These are phyloP conservation scores for Antigone vipio DNA, from an alignment of 2,113 vertebrate genomes.

Conservation along the genomic window DNA sequence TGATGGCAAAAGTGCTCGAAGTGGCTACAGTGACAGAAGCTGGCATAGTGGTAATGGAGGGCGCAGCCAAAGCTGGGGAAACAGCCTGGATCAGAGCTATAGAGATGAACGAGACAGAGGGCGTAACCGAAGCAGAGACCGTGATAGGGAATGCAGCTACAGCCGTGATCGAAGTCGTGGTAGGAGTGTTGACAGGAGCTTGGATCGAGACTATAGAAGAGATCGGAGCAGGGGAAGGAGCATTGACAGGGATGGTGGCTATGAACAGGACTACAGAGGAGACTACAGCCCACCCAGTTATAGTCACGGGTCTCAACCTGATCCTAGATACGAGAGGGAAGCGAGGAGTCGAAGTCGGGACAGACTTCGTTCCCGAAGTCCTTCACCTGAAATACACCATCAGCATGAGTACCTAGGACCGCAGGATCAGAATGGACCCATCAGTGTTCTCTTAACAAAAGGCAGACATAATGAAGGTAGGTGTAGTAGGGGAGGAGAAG, in stretches of 20 bases:
- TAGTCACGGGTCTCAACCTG: conserved; percentile 51
- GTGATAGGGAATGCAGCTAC: conserved; percentile 48
- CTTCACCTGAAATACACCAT: conserved; percentile 40
- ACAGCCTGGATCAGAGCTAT: conserved; percentile 73
- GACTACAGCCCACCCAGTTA: conserved; percentile 71
- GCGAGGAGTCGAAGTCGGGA: conserved; percentile 76
- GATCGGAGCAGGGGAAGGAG: conserved; percentile 76
- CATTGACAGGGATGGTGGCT: conserved; percentile 73
- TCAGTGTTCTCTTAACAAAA: conserved; percentile 89
- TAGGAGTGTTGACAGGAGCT: conserved; percentile 76
- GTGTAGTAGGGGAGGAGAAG: background rate
- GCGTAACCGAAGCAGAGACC: conserved; percentile 49
- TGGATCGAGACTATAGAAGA: conserved; percentile 75
- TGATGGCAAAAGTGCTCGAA: conserved; percentile 84
- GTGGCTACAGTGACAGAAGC: conserved; percentile 81
- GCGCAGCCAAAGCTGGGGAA: conserved; percentile 80
- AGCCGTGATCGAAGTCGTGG: conserved; percentile 74
- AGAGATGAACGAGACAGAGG: conserved; percentile 71
- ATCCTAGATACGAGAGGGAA: conserved; percentile 63
- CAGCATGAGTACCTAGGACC: background rate
- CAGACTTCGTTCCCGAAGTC: conserved; percentile 73
- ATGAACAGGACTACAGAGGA: conserved; percentile 56
- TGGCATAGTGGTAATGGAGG: conserved; percentile 77
- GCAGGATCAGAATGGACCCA: conserved; percentile 72
- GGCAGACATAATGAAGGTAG: conserved; percentile 89